These are phyloP conservation scores for Paradisaea rubra DNA, from an alignment of 2,113 vertebrate species.

Conservation along the genomic window DNA sequence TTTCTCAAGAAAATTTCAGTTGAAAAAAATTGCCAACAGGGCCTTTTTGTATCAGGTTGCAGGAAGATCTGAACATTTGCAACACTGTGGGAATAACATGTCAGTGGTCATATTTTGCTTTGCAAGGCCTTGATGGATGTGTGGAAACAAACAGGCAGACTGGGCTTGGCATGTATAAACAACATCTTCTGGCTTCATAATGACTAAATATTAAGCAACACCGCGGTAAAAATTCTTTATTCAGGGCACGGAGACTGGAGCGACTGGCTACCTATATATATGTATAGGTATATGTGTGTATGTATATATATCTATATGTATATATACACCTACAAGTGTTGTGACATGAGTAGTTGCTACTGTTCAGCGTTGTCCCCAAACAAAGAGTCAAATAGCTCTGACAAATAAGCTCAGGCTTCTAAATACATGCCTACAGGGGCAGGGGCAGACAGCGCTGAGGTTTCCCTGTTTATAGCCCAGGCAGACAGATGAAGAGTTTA, in stretches of 20 bases:
- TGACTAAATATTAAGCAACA: background rate
- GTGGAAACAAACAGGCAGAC: background rate
- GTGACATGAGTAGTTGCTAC: background rate
- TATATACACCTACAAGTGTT: accelerated
- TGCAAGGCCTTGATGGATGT: background rate
- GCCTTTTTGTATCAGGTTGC: background rate
- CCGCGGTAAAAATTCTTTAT: accelerated
- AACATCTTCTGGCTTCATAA: background rate
- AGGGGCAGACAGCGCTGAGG: background rate
- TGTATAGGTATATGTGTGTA: too few species aligned
- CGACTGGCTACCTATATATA: accelerated
- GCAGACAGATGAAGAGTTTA: background rate
- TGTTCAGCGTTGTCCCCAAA: background rate
- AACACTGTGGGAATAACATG: background rate
- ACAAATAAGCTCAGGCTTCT: background rate
- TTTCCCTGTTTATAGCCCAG: background rate
- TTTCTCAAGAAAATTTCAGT: background rate
- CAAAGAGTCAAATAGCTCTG: background rate
- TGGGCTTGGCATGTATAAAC: background rate
- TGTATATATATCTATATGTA: too few species aligned
- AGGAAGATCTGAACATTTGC: background rate
- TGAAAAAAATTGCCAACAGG: background rate
- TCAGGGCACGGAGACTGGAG: background rate
- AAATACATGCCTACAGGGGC: background rate
- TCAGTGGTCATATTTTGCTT: background rate